Evolutionary conservation across 2,888 invertebrate genomes (phyloP).

Genomic region (Synergus laeviventris): DNA sequence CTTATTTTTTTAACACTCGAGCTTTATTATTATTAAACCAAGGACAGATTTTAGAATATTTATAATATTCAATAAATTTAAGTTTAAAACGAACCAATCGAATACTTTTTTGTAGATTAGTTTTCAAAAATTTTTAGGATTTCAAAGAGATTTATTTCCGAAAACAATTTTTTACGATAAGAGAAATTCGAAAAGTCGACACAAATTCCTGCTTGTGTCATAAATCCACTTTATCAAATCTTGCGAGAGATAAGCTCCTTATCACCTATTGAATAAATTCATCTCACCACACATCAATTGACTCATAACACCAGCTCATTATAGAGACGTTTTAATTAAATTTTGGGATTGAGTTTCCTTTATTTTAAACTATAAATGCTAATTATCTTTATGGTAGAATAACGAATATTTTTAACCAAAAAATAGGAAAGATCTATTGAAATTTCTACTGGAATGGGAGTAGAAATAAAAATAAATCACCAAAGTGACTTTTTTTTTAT

Average conservation of each 20-base stretch:
- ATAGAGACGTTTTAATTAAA: background rate
- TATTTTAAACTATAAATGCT: background rate
- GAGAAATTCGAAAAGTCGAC: background rate
- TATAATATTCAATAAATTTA: conserved; percentile 40
- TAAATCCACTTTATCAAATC: conserved; percentile 24
- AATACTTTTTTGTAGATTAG: conserved; percentile 10
- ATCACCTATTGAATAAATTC: conserved; percentile 21
- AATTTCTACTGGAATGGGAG: background rate
- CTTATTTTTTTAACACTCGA: conserved; percentile 39
- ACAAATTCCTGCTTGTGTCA: background rate
- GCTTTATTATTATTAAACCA: conserved; percentile 37
- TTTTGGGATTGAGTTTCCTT: conserved; percentile 1
- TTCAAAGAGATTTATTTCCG: background rate
- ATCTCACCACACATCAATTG: background rate
- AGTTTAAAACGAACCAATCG: conserved; percentile 24
- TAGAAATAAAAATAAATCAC: background rate
- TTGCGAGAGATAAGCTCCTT: conserved; percentile 14
- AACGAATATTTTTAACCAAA: background rate
- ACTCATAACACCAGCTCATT: background rate
- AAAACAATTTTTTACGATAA: background rate
- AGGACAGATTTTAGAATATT: conserved; percentile 38
- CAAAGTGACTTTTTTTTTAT: background rate
- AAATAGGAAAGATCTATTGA: background rate
- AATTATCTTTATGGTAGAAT: background rate
- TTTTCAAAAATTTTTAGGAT: background rate